Conservation (phyloP, 1,140 invertebrate genomes). For the Nephila pilipes region DNA sequence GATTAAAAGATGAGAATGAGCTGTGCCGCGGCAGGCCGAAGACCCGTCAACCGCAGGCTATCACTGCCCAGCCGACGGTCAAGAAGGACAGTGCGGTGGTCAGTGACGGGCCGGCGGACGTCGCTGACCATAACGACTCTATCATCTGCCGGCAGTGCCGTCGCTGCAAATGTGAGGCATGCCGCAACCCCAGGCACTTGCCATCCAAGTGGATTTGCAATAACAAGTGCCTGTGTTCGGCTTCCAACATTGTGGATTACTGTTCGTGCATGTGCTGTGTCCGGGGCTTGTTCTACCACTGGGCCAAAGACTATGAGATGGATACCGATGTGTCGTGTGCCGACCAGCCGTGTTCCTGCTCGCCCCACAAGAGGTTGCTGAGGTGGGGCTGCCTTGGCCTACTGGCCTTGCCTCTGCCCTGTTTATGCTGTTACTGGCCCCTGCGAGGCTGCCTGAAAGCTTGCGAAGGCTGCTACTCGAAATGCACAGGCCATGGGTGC, state of each 20-base stretch:
- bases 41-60: constrained; percentile 78
- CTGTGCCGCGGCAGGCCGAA: not conserved
- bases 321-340: constrained; percentile 88
- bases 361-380: constrained; percentile 85
- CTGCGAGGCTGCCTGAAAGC: constrained; percentile 89
- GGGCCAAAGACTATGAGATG: constrained; percentile 87
- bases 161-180: constrained; percentile 92
- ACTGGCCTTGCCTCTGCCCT: constrained; percentile 90
- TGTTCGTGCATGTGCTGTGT: constrained; percentile 95
- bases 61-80: constrained; percentile 71
- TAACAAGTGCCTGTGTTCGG: constrained; percentile 91
- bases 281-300: constrained; percentile 95
- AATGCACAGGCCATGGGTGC: constrained; percentile 88
- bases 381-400: constrained; percentile 92
- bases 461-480: constrained; percentile 90
- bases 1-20: not conserved
- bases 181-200: constrained; percentile 90
- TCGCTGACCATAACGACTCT: constrained; percentile 81
- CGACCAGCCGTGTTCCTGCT: constrained; percentile 93
- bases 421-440: constrained; percentile 95
- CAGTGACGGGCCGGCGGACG: constrained; percentile 52
- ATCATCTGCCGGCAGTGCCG: constrained; percentile 93
- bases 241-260: constrained; percentile 92
- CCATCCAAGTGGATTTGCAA: constrained; percentile 94
- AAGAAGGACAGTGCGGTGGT: constrained; percentile 72